These are phyloP conservation scores for Tiaroga cobitis DNA, from an alignment of 2,797 vertebrate genomes.

Conservation along the genomic window DNA sequence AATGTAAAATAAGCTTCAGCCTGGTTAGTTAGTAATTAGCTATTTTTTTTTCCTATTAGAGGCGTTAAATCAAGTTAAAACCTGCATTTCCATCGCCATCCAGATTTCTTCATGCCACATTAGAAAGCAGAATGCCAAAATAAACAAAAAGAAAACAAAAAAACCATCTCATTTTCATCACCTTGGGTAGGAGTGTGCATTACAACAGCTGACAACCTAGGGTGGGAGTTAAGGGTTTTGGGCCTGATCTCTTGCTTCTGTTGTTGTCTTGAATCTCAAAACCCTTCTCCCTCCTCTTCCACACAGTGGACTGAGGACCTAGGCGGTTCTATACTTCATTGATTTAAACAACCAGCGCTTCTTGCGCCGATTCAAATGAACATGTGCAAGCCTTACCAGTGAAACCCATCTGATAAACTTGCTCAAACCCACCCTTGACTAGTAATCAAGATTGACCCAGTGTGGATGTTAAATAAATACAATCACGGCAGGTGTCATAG, in stretches of 20 bases:
- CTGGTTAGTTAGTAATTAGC: neutral
- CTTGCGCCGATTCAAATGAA: constrained; percentile 75
- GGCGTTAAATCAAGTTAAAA: constrained; percentile 5
- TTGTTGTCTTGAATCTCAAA: constrained; percentile 77
- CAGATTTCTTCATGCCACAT: constrained; percentile 46
- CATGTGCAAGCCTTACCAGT: constrained; percentile 69
- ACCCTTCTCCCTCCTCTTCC: constrained; percentile 90
- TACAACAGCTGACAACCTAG: constrained; percentile 84
- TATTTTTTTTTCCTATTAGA: neutral
- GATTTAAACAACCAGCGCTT: constrained; percentile 82
- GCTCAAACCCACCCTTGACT: constrained; percentile 55
- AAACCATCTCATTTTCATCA: constrained; percentile 67
- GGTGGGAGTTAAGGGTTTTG: constrained; percentile 85
- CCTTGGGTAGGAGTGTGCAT: constrained; percentile 88
- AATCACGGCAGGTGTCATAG: constrained; percentile 3
- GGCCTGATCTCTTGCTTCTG: constrained; percentile 85
- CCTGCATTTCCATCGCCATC: constrained; percentile 1
- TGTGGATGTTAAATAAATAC: constrained; percentile 56
- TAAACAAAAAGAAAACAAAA: constrained; percentile 55
- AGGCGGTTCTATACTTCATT: constrained; percentile 85
- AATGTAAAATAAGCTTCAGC: constrained; percentile 13
- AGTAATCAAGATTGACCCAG: constrained; percentile 54
- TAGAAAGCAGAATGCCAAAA: constrained; percentile 62
- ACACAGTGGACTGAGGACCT: constrained; percentile 89
- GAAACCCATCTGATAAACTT: constrained; percentile 61